phyloP scores from a whole-genome alignment of 1,140 invertebrate species.

The Penaeus vannamei region DNA sequence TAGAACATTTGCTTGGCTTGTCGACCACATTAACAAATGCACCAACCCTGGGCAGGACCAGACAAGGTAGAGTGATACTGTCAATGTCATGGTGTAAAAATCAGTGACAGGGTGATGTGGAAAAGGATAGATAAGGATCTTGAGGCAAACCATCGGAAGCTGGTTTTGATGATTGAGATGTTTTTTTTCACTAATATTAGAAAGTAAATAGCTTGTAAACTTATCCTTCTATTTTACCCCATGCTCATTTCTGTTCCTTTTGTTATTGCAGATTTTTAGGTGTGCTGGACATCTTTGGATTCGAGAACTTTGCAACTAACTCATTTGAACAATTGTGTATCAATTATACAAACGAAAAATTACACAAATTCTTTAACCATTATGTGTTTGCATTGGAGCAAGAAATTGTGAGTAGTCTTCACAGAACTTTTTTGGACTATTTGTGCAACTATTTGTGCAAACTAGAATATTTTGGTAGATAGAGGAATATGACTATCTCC shows the following conservation, averaged over 20 bases:
- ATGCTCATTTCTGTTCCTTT: neutral
- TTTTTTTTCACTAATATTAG: too few species aligned
- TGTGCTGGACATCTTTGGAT: slow-evolving; percentile 96
- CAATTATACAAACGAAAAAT: slow-evolving; percentile 98
- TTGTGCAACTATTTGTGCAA: neutral
- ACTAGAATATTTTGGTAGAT: slow-evolving; percentile 35
- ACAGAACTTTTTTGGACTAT: neutral
- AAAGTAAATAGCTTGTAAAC: too few species aligned
- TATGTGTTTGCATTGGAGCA: slow-evolving; percentile 94
- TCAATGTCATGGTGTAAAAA: too few species aligned
- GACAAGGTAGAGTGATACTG: slow-evolving; percentile 69
- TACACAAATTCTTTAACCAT: slow-evolving; percentile 99
- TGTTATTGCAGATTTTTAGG: slow-evolving; percentile 83
- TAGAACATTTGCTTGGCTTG: slow-evolving; percentile 91
- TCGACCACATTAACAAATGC: slow-evolving; percentile 92
- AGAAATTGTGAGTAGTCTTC: slow-evolving; percentile 83
- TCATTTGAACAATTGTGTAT: slow-evolving; percentile 98
- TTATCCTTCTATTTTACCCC: neutral
- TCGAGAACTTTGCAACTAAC: slow-evolving; percentile 95
- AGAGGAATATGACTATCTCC: slow-evolving; percentile 43
- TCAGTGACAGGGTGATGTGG: too few species aligned
- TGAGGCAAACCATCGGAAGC: too few species aligned
- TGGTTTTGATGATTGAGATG: neutral
- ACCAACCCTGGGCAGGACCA: slow-evolving; percentile 88
- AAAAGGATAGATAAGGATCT: too few species aligned